Base-by-base conservation (phyloP, 1,140 invertebrate species). In the Hypsibius dujardini region DNA sequence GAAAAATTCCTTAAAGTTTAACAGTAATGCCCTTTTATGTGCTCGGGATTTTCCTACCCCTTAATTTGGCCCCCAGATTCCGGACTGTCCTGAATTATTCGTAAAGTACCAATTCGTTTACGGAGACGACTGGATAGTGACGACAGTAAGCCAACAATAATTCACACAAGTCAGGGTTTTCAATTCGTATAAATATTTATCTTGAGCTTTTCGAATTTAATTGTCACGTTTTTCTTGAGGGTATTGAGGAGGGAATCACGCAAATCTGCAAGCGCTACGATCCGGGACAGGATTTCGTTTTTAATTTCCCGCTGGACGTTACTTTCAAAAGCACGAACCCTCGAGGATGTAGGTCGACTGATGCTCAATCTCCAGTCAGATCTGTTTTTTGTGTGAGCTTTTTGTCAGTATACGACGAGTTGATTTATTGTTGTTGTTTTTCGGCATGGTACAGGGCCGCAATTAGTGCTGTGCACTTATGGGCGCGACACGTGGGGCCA, bases 291-390 rank as follows among this genome's bases (percentile, higher is more conserved):
- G 75, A 83, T 62, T 84, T 87, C 75, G 82, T 87, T 1, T 87
- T 87, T 84, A 90, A 90, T 79, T 88, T 89, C 76, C 88, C 88
- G 0, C 72, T 90, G 28, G 86, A 89, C 75, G 81, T 87, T 45
- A 85, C 87, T 1, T 89, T 88, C 74, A 88, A 86, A 77, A 86
- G 86, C 72, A 87, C 86, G 67, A 89, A 87, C 83, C 87, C 87
- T 40, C 82, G 83, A 77, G 87, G 87, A 73, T 90, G 87, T 88
- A 82, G 84, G 84, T 84, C 59, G 62, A 15, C 46, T 60, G 59
- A 46, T 2, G 46, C 40, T 28, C 47, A 2, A 47, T 69, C 59
- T 47, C 70, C 71, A 40, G 59, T 74, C 45, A 1, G 2, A 40
- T 15, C 1, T 70, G 47, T 46, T 60, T 14, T 1, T 62, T 3